Conservation (phyloP, 2,113 vertebrate species). For the Nesogale talazaci region DNA sequence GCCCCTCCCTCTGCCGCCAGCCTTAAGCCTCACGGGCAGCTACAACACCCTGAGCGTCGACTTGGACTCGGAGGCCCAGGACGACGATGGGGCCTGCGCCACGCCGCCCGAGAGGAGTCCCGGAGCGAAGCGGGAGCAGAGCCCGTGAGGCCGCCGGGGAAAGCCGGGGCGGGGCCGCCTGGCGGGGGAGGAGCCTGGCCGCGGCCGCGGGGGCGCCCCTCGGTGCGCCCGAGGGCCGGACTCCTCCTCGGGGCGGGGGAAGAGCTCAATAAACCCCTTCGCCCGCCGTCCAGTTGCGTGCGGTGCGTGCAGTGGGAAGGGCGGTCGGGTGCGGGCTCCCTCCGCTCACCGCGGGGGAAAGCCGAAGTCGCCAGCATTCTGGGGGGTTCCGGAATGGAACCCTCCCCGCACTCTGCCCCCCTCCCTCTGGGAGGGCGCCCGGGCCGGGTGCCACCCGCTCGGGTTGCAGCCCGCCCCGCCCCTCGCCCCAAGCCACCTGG, state of each 20-base stretch:
- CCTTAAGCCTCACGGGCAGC: accelerated
- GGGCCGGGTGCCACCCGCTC: no score
- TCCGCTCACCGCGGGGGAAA: neutral
- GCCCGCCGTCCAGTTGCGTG: neutral
- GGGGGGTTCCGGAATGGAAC: neutral
- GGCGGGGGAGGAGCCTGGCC: neutral
- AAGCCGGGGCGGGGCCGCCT: neutral
- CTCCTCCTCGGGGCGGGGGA: no score
- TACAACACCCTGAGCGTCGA: neutral
- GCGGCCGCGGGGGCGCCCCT: neutral
- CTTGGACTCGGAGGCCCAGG: accelerated
- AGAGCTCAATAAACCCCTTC: slow-evolving; percentile 62
- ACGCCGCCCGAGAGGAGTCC: neutral
- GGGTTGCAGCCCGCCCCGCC: no score
- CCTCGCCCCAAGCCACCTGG: neutral
- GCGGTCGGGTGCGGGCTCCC: neutral
- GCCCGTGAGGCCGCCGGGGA: neutral
- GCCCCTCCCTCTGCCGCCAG: neutral
- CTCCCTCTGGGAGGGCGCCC: neutral
- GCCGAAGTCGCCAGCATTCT: neutral
- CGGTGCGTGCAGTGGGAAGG: neutral
- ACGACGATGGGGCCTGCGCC: neutral
- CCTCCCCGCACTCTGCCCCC: neutral
- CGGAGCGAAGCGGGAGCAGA: neutral
- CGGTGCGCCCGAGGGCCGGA: no score